Conservation (phyloP, 2,888 invertebrate species). For the Acheta domesticus region DNA sequence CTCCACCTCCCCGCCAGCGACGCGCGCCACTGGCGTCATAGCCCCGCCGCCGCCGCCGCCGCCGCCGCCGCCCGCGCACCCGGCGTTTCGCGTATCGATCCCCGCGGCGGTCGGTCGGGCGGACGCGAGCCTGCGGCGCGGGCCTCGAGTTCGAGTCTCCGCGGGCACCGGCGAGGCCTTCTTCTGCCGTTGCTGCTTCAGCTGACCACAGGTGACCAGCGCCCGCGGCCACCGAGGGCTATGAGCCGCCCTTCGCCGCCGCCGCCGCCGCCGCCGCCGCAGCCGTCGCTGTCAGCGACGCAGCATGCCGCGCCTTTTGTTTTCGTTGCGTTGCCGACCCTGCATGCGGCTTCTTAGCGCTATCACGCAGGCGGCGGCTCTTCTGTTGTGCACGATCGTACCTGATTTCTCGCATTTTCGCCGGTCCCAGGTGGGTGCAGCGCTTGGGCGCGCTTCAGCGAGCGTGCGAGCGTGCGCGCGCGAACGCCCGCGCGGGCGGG, state of each 20-base stretch:
- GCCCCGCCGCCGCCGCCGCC: not conserved
- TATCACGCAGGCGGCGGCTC: not conserved
- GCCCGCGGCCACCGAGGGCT: not conserved
- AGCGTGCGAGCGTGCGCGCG: too few relatives aligned
- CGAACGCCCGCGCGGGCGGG: too few relatives aligned
- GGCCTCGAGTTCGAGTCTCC: not conserved
- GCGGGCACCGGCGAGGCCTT: not conserved
- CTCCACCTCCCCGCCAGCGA: not conserved
- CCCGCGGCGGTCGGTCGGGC: not conserved
- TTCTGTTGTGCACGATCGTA: not conserved
- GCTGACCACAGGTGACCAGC: not conserved
- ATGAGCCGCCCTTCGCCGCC: too few relatives aligned
- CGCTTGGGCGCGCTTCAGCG: too few relatives aligned
- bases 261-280: not conserved
- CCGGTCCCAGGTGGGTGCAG: not conserved
- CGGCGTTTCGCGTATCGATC: not conserved
- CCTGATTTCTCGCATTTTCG: not conserved
- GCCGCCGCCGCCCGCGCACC: not conserved
- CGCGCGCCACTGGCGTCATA: not conserved
- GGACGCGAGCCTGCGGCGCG: not conserved
- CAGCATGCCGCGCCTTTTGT: not conserved
- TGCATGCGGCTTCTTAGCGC: conserved; percentile 18
- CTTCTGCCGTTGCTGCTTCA: not conserved
- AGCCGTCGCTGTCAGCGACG: not conserved
- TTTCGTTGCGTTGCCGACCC: conserved; percentile 18